Conservation (phyloP, 2,888 invertebrate species). For the Caenorhabditis zanzibari region DNA sequence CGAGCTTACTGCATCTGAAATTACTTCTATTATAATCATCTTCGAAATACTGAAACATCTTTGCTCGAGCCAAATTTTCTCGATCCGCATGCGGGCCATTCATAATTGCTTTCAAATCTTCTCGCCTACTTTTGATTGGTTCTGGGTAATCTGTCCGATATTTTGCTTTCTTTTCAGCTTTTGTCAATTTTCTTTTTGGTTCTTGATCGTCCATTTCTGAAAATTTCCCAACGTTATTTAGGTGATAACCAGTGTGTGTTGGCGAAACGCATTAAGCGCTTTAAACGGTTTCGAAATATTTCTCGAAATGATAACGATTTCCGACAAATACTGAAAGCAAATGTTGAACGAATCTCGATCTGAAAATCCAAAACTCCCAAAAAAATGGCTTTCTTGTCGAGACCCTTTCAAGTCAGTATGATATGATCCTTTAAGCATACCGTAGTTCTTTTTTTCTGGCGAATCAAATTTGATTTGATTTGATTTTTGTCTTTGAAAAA, state of each 20-base stretch:
- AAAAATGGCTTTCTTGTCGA: no score
- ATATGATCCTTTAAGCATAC: no score
- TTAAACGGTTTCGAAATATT: no score
- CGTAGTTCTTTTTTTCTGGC: neutral
- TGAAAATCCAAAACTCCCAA: no score
- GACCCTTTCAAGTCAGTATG: no score
- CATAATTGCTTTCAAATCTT: slow-evolving; percentile 48
- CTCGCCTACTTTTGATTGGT: slow-evolving; percentile 59
- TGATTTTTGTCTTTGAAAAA: no score
- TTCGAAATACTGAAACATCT: neutral
- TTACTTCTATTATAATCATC: slow-evolving; percentile 20
- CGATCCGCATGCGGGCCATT: neutral
- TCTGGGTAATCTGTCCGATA: slow-evolving; percentile 53
- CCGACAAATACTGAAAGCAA: no score
- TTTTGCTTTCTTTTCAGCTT: slow-evolving; percentile 60
- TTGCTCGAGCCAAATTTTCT: neutral
- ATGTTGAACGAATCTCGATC: no score
- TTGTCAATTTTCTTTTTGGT: slow-evolving; percentile 35
- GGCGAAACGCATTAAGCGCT: no score
- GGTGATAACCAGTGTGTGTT: no score
- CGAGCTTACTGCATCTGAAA: neutral
- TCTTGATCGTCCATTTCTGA: slow-evolving; percentile 2
- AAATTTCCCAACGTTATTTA: no score
- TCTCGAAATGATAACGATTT: no score
- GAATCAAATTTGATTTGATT: neutral